Evolutionary conservation across 2,888 invertebrate genomes (phyloP), one percentile per base, ranked within the genome.

Genomic region (Acleris sparsana): DNA sequence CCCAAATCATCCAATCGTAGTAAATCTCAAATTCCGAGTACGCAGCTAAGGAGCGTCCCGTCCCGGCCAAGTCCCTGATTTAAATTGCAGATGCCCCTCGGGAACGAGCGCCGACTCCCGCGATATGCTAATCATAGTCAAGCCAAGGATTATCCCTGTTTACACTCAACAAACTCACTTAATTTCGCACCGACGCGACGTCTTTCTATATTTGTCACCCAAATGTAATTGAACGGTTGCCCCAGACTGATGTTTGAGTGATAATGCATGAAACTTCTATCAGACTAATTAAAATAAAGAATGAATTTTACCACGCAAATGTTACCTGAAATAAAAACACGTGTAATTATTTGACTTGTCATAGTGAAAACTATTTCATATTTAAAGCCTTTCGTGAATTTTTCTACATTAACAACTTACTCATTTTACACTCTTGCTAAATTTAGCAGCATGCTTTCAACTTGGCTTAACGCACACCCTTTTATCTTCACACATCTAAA

Each of bases 121-220:
- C 91, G 92, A 91, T 91, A 92, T 92, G 92, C 91, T 92, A 92
- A 92, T 92, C 89, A 92, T 89, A 90, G 89, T 82, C 89, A 88
- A 92, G 91, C 90, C 83, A 88, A 88, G 92, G 91, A 92, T 92
- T 91, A 92, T 92, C 90, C 91, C 90, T 91, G 91, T 92, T 92
- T 92, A 92, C 92, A 91, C 91, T 90, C 90, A 90, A 91, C 92
- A 91, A 92, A 92, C 90, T 91, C 88, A 90, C 91, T 92, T 92
- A 91, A 92, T 91, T 92, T 92, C 82, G 82, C 82, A 80, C 85
- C 85, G 86, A 88, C 87, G 64, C 87, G 87, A 85, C 87, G 86
- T 86, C 89, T 85, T 83, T 82, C 78, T 80, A 84, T 85, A 85
- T 85, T 86, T 82, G 82, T 79, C 79, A 74, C 75, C 75, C 62